These are phyloP conservation scores for Holothuria leucospilota DNA, from an alignment of 53 echinoderm and acorn worm genomes.

Conservation along the genomic window DNA sequence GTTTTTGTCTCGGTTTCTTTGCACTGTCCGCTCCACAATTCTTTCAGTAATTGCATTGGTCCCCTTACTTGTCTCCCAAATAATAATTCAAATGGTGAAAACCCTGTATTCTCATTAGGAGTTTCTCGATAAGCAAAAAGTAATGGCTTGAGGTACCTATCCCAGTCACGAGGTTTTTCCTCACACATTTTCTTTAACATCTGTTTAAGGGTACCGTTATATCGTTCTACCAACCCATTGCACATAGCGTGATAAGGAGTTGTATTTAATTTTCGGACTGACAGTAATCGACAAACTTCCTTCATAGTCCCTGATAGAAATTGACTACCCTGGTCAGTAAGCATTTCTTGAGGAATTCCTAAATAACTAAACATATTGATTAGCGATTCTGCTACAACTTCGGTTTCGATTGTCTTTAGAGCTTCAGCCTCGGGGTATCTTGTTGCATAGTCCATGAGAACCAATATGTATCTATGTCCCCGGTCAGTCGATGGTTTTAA, in stretches of 20 bases:
- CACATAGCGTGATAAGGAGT: slow-evolving; percentile 55
- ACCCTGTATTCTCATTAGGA: slow-evolving; percentile 58
- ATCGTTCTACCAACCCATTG: slow-evolving; percentile 58
- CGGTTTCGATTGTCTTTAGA: slow-evolving; percentile 49
- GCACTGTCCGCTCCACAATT: slow-evolving; percentile 46
- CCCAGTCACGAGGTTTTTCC: slow-evolving; percentile 67
- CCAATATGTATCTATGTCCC: no score
- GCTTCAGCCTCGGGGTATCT: slow-evolving; percentile 53
- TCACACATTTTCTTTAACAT: no score
- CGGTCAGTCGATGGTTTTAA: slow-evolving; percentile 33
- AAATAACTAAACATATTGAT: slow-evolving; percentile 44
- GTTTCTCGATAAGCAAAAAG: no score
- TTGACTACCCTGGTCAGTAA: slow-evolving; percentile 49
- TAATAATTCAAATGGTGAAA: slow-evolving; percentile 66
- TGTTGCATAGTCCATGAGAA: slow-evolving; percentile 43
- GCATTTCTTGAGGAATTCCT: slow-evolving; percentile 46
- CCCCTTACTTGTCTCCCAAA: slow-evolving; percentile 62
- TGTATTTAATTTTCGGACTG: slow-evolving; percentile 24
- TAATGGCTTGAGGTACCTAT: slow-evolving; percentile 51
- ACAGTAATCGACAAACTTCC: slow-evolving; percentile 43
- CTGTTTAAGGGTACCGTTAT: slow-evolving; percentile 37
- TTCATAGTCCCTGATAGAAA: slow-evolving; percentile 44
- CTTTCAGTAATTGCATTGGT: slow-evolving; percentile 57
- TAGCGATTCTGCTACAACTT: slow-evolving; percentile 35
- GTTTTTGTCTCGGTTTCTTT: no score